Percentiles rank a stretch among this genome's conserved stretches.
These are phyloP conservation scores for Lobophora halterata DNA, from an alignment of 2,888 invertebrate species.

Conservation along the genomic window DNA sequence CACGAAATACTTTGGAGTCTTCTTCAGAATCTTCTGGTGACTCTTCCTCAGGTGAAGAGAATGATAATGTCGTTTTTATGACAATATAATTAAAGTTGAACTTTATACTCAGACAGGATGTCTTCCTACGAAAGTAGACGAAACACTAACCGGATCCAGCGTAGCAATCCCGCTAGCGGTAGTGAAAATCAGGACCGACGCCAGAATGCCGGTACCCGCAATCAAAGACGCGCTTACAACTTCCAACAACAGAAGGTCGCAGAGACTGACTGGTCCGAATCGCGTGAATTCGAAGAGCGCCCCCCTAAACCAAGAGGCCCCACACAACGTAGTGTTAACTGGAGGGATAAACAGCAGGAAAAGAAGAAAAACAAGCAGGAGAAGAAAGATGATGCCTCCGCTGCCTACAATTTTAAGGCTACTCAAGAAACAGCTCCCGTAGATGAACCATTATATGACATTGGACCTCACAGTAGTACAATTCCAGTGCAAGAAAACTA, in stretches of 20 bases:
- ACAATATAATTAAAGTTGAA: conserved; percentile 2
- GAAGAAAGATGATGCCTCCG: conserved; percentile 19
- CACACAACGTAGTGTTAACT: too few species aligned
- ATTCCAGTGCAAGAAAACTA: conserved; percentile 30
- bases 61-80: conserved; percentile 9
- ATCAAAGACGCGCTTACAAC: conserved; percentile 44
- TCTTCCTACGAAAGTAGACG: conserved; percentile 2
- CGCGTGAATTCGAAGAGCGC: too few species aligned
- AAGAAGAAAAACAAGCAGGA: conserved; percentile 2
- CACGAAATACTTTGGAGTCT: conserved; percentile 7
- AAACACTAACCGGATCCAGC: conserved; percentile 1
- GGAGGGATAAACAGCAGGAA: conserved; percentile 2
- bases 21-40: conserved; percentile 11
- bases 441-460: conserved; percentile 34
- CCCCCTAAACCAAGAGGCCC: too few species aligned
- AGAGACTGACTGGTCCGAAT: too few species aligned
- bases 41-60: conserved; percentile 12
- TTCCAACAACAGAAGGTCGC: too few species aligned
- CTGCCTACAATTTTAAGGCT: conserved; percentile 25
- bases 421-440: conserved; percentile 26
- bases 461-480: conserved; percentile 30
- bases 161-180: conserved; percentile 33
- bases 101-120: conserved; percentile 8
- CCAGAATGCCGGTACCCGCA: conserved; percentile 23
- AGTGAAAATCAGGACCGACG: neutral